These are phyloP conservation scores for Pasiphila rectangulata DNA, from an alignment of 2,888 invertebrate genomes.

Conservation along the genomic window DNA sequence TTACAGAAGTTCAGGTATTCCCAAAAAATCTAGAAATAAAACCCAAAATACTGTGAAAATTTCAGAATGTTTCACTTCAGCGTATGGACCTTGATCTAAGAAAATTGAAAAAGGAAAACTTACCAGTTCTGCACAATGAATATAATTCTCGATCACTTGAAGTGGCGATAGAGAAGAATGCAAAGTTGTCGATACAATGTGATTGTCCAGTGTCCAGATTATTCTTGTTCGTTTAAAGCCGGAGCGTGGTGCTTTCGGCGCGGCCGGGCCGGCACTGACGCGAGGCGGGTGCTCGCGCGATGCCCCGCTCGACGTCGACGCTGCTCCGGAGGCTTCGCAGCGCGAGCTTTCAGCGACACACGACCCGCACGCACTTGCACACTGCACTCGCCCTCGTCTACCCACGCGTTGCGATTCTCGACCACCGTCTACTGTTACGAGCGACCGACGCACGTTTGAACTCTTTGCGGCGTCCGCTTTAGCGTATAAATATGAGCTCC, in stretches of 20 bases:
- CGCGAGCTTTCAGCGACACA: constrained; percentile 79
- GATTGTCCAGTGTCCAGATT: constrained; percentile 59
- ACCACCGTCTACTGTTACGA: constrained; percentile 77
- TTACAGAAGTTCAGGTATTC: not conserved
- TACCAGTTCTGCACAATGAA: constrained; percentile 61
- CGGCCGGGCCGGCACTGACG: constrained; percentile 81
- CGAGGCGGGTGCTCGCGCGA: constrained; percentile 51
- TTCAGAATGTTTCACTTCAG: constrained; percentile 2
- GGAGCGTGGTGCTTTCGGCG: constrained; percentile 75
- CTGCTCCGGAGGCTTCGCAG: constrained; percentile 72
- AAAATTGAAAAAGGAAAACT: constrained; percentile 43
- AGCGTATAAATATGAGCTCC: constrained; percentile 79
- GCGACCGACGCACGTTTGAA: constrained; percentile 79
- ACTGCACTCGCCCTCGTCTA: constrained; percentile 78
- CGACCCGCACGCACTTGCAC: constrained; percentile 77
- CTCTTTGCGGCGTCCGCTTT: constrained; percentile 75
- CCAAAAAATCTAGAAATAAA: not conserved
- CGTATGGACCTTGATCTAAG: constrained; percentile 4
- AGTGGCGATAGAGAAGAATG: constrained; percentile 48
- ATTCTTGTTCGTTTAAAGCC: constrained; percentile 40
- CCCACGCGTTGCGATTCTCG: constrained; percentile 74
- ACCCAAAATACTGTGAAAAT: constrained; percentile 5
- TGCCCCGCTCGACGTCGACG: constrained; percentile 39
- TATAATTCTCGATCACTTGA: constrained; percentile 56
- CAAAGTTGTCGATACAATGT: constrained; percentile 49